phyloP scores from a whole-genome alignment of 2,113 vertebrate genomes.

The Ramphastos sulfuratus region DNA sequence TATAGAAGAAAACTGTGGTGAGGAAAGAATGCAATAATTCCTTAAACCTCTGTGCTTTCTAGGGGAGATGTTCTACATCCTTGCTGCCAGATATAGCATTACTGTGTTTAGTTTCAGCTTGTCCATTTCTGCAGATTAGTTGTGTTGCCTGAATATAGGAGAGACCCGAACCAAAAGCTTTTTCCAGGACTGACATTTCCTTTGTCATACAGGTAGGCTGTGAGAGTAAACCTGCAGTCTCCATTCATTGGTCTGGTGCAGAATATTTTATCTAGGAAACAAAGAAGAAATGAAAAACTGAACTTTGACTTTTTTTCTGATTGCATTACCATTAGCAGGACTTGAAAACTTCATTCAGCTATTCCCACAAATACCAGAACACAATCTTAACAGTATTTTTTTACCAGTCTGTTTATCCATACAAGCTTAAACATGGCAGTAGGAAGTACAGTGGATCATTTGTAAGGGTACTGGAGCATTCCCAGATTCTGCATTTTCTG shows the following conservation, averaged over 20 bases:
- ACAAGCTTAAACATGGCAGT: not conserved
- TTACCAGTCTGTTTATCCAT: not conserved
- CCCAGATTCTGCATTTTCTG: not conserved
- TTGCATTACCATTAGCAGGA: not conserved
- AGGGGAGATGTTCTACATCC: not conserved
- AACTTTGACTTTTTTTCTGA: not conserved
- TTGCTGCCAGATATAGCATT: not conserved
- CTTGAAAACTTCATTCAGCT: not conserved
- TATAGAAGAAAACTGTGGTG: slow-evolving; percentile 19
- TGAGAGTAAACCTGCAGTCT: not conserved
- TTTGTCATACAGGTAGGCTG: not conserved
- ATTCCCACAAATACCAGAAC: not conserved
- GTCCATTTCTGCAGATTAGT: not conserved
- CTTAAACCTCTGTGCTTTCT: not conserved
- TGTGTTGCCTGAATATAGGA: not conserved
- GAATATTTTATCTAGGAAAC: not conserved
- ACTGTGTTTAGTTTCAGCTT: not conserved
- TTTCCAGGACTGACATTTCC: rapidly evolving
- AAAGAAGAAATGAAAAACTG: not conserved
- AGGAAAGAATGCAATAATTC: slow-evolving; percentile 21
- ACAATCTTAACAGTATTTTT: not conserved
- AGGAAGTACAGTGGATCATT: not conserved
- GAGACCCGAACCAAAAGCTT: not conserved
- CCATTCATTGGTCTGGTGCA: not conserved
- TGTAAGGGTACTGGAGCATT: not conserved